A percentile compares a stretch with the other conserved stretches of the same genome.
These are phyloP conservation scores for Struthidea cinerea DNA, from an alignment of 2,113 vertebrate species.

Conservation along the genomic window DNA sequence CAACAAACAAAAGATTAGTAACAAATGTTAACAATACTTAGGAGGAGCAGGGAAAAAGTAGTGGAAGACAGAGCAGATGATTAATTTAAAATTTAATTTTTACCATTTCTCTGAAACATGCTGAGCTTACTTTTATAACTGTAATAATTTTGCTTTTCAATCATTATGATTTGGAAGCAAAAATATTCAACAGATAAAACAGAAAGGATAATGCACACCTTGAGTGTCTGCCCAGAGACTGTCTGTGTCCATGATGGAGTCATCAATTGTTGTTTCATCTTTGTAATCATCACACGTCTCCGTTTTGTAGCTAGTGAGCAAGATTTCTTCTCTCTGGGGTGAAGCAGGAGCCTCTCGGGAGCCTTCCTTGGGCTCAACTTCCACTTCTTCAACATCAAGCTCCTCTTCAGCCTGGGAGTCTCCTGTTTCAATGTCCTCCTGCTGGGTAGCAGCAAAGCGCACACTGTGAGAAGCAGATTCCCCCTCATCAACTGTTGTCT, in stretches of 20 bases:
- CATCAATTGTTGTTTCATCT: constrained; percentile 97
- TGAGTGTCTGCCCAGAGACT: constrained; percentile 98
- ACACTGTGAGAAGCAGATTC: constrained; percentile 89
- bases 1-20: constrained; percentile 73
- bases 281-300: constrained; percentile 91
- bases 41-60: constrained; percentile 13
- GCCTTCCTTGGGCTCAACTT: constrained; percentile 78
- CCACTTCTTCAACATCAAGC: constrained; percentile 60
- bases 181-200: constrained; percentile 49
- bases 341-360: constrained; percentile 77
- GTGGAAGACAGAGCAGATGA: constrained; percentile 4
- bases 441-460: constrained; percentile 84
- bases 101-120: constrained; percentile 33
- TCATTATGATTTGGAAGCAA: constrained; percentile 49
- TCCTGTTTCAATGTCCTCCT: constrained; percentile 71
- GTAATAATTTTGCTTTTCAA: constrained; percentile 16
- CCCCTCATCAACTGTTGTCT: constrained; percentile 90
- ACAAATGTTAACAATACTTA: constrained; percentile 41
- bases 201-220: constrained; percentile 83
- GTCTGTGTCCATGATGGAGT: constrained; percentile 94
- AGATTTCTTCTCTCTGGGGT: constrained; percentile 72
- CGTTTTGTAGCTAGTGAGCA: constrained; percentile 81
- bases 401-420: constrained; percentile 68
- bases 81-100: constrained; percentile 4
- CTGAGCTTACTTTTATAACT: constrained; percentile 4